Conservation (phyloP, 2,797 vertebrate genomes). For the Coregonus suidteri region DNA sequence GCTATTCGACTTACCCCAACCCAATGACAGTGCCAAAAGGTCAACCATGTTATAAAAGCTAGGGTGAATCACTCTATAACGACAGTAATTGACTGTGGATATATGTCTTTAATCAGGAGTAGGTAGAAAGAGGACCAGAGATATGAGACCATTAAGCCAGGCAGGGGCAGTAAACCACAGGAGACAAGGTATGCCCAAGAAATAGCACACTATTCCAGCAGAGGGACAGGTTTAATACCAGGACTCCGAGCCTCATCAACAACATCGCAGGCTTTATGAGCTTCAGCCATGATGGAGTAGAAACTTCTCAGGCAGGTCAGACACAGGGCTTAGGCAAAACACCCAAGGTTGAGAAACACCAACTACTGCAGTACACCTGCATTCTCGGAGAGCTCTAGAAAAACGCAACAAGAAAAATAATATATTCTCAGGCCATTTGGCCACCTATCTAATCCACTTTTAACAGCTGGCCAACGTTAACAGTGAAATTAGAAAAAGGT, state of each 20-base stretch:
- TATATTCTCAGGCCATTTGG: background rate
- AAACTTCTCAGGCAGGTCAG: background rate
- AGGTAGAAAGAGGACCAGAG: background rate
- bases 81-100: background rate
- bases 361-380: background rate
- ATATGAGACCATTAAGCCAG: slow-evolving; percentile 12
- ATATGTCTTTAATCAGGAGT: slow-evolving; percentile 9
- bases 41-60: background rate
- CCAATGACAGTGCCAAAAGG: background rate
- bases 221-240: slow-evolving; percentile 25
- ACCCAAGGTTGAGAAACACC: background rate
- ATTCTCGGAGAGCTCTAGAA: background rate
- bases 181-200: background rate
- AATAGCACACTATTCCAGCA: slow-evolving; percentile 12
- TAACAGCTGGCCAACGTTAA: background rate
- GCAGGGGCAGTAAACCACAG: slow-evolving; percentile 3
- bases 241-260: slow-evolving; percentile 22
- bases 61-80: background rate
- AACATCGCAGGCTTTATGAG: slow-evolving; percentile 23
- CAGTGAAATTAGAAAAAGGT: background rate
- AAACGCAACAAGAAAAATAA: background rate
- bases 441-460: background rate
- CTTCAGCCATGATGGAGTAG: background rate
- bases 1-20: background rate
- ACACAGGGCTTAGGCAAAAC: background rate